A percentile compares a stretch with the other conserved stretches of the same genome.
phyloP scores from a whole-genome alignment of 2,797 vertebrate species.

The Labeo calbasu region DNA sequence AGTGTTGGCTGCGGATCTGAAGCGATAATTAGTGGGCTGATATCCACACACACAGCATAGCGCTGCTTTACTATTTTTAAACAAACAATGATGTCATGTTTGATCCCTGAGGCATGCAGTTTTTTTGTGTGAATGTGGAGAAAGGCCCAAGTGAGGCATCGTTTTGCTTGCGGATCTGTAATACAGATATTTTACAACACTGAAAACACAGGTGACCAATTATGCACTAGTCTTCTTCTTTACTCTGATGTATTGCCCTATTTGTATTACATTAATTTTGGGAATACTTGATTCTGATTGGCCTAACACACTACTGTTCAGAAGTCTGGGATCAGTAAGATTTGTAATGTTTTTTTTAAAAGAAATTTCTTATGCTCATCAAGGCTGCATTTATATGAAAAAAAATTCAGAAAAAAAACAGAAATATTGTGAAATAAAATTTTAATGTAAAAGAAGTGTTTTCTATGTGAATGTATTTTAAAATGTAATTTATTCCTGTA shows the following conservation, averaged over 20 bases:
- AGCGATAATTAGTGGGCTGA: slow-evolving; percentile 54
- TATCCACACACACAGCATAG: slow-evolving; percentile 39
- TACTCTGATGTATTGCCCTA: background rate
- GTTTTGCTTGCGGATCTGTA: background rate
- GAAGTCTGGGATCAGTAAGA: too few species aligned
- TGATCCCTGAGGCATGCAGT: background rate
- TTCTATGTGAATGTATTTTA: too few species aligned
- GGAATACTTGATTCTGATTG: background rate
- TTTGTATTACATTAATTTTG: background rate
- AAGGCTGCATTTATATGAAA: too few species aligned
- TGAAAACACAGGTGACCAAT: background rate
- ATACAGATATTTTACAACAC: background rate
- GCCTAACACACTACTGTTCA: too few species aligned
- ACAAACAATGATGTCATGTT: slow-evolving; percentile 21
- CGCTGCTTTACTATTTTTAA: slow-evolving; percentile 61
- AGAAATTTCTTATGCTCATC: too few species aligned
- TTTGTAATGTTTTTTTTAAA: too few species aligned
- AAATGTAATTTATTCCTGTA: too few species aligned
- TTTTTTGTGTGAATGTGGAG: slow-evolving; percentile 58
- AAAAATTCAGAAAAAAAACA: too few species aligned
- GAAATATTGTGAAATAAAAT: too few species aligned
- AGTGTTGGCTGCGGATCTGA: slow-evolving; percentile 64
- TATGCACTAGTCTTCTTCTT: background rate
- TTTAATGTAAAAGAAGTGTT: too few species aligned
- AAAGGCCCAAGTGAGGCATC: slow-evolving; percentile 54